A percentile compares a stretch with the other conserved stretches of the same genome.
phyloP scores from a whole-genome alignment of 2,888 invertebrate species.

The Ectobius pallidus region DNA sequence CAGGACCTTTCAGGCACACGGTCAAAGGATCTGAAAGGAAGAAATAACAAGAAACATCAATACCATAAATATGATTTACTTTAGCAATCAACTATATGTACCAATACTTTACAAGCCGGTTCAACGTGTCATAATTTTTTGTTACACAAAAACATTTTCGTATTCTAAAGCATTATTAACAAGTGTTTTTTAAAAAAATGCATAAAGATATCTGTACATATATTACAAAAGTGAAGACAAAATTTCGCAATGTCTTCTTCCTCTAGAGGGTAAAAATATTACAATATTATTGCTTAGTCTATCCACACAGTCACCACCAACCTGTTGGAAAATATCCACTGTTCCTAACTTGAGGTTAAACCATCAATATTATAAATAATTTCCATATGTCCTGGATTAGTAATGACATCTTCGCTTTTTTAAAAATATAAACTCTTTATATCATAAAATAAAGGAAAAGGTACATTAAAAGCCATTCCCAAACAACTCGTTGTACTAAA shows the following conservation, averaged over 20 bases:
- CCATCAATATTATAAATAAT: background rate
- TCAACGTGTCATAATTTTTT: conserved; percentile 32
- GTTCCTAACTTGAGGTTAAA: conserved; percentile 12
- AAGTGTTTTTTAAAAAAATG: conserved; percentile 37
- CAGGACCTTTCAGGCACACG: no score
- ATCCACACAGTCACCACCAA: conserved; percentile 35
- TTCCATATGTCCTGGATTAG: background rate
- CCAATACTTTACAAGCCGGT: conserved; percentile 35
- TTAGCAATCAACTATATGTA: conserved; percentile 33
- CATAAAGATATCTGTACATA: conserved; percentile 41
- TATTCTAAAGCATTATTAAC: conserved; percentile 35
- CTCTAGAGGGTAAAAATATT: conserved; percentile 34
- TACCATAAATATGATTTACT: conserved; percentile 40
- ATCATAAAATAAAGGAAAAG: background rate
- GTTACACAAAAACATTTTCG: conserved; percentile 35
- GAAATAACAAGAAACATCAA: background rate
- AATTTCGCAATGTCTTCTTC: conserved; percentile 38
- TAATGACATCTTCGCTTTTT: background rate
- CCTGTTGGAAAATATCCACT: conserved; percentile 22
- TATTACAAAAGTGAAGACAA: conserved; percentile 42
- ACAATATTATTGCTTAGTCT: conserved; percentile 29
- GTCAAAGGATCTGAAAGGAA: no score
- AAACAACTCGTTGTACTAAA: conserved; percentile 7
- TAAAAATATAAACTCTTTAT: conserved; percentile 18
- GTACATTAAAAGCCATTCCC: conserved; percentile 28